phyloP scores from a whole-genome alignment of 2,113 vertebrate species.

The Osmerus eperlanus region DNA sequence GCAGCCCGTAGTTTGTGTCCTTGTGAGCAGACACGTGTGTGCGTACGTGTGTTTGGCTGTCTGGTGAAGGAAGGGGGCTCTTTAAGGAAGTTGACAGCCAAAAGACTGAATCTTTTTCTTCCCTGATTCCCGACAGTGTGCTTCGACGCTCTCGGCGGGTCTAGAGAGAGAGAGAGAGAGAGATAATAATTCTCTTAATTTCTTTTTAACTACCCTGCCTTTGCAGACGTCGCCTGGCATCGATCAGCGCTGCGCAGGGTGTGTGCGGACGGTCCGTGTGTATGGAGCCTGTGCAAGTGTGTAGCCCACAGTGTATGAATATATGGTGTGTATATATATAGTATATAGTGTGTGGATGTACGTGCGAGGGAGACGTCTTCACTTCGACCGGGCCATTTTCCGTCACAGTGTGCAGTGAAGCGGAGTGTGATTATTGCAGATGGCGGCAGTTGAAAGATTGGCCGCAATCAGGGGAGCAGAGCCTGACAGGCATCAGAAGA shows the following conservation, averaged over 20 bases:
- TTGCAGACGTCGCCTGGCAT: constrained; percentile 63
- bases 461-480: background rate
- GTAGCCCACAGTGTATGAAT: background rate
- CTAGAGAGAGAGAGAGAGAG: background rate
- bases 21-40: background rate
- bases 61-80: background rate
- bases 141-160: background rate
- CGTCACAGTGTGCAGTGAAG: background rate
- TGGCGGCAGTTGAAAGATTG: background rate
- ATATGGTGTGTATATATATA: no score
- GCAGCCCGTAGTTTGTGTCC: constrained; percentile 4
- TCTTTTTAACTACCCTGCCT: constrained; percentile 73
- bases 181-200: constrained; percentile 75
- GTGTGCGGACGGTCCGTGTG: constrained; percentile 13
- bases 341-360: constrained; percentile 14
- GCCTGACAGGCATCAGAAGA: no score
- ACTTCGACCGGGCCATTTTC: background rate
- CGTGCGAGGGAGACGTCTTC: background rate
- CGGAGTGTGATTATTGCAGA: background rate
- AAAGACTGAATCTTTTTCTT: no score
- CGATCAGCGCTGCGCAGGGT: constrained; percentile 48
- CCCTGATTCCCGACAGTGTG: no score
- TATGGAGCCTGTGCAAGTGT: constrained; percentile 5
- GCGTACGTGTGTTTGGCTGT: background rate
- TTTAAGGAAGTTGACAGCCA: no score